Percentiles rank a stretch among this genome's conserved stretches.
Evolutionary conservation across 2,113 vertebrate genomes (phyloP).

Genomic region (Zosterops japonicus): DNA sequence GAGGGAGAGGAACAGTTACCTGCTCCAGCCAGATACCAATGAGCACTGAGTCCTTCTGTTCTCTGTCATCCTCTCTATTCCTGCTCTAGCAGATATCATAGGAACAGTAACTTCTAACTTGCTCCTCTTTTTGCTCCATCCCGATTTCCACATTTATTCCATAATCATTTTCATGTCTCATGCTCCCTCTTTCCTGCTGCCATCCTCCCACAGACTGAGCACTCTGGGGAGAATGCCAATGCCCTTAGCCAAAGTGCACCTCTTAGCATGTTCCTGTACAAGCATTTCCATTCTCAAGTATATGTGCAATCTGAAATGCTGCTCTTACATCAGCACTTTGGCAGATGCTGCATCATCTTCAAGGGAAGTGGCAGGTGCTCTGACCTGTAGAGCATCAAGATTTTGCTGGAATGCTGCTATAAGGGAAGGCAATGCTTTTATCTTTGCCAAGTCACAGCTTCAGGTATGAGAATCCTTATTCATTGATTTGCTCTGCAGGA

Average conservation of each 20-base stretch:
- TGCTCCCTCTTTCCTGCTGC: neutral
- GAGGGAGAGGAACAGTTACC: neutral
- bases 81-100: neutral
- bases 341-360: neutral
- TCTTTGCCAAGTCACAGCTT: neutral
- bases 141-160: neutral
- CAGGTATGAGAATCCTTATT: neutral
- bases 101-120: neutral
- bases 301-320: neutral
- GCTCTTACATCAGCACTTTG: neutral
- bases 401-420: neutral
- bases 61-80: neutral
- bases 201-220: neutral
- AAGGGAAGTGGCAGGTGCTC: neutral
- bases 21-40: neutral
- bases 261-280: neutral
- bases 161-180: neutral
- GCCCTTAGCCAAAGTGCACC: neutral
- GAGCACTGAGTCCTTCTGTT: neutral
- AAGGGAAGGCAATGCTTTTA: neutral
- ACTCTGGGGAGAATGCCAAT: neutral
- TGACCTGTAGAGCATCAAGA: neutral
- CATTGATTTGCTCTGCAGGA: neutral
- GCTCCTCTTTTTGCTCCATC: neutral
- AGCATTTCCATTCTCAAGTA: neutral